These are phyloP conservation scores for Lissonota sp. DNA, from an alignment of 2,888 invertebrate species.

Conservation along the genomic window DNA sequence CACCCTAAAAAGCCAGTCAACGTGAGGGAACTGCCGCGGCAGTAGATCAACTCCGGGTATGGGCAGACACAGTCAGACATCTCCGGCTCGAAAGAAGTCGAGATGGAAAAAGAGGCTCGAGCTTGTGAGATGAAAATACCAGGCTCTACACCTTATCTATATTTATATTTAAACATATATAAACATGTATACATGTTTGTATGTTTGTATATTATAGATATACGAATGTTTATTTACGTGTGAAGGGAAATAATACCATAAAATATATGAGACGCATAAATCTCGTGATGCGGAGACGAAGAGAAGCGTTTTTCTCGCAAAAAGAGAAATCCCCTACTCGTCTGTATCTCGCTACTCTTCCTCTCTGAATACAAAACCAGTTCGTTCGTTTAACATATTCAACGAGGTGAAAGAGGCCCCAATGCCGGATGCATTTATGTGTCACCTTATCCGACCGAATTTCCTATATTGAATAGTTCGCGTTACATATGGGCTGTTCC, in stretches of 20 bases:
- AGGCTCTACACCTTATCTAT: slow-evolving; percentile 37
- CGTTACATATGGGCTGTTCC: too few species aligned
- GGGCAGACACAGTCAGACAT: neutral
- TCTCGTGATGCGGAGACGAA: slow-evolving; percentile 25
- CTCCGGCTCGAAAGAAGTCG: neutral
- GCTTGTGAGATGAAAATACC: slow-evolving; percentile 37
- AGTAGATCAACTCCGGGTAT: too few species aligned
- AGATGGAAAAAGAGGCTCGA: neutral
- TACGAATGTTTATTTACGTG: slow-evolving; percentile 7
- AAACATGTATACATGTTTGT: neutral
- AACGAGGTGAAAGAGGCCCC: slow-evolving; percentile 44
- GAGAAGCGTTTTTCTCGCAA: slow-evolving; percentile 33
- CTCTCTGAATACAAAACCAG: slow-evolving; percentile 61
- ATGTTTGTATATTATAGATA: slow-evolving; percentile 4
- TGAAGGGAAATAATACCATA: slow-evolving; percentile 41
- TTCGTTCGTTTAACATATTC: slow-evolving; percentile 61
- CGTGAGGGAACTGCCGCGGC: too few species aligned
- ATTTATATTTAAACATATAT: slow-evolving; percentile 16
- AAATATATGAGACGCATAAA: slow-evolving; percentile 32
- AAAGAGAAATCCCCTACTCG: slow-evolving; percentile 31
- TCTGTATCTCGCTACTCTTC: slow-evolving; percentile 34
- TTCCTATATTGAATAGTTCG: too few species aligned
- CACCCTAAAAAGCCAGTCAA: too few species aligned
- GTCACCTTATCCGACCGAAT: neutral
- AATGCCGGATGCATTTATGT: slow-evolving; percentile 48